A percentile compares a stretch with the other conserved stretches of the same genome.
Evolutionary conservation across 2,888 invertebrate species (phyloP).

Genomic region (Piscicola geometra): DNA sequence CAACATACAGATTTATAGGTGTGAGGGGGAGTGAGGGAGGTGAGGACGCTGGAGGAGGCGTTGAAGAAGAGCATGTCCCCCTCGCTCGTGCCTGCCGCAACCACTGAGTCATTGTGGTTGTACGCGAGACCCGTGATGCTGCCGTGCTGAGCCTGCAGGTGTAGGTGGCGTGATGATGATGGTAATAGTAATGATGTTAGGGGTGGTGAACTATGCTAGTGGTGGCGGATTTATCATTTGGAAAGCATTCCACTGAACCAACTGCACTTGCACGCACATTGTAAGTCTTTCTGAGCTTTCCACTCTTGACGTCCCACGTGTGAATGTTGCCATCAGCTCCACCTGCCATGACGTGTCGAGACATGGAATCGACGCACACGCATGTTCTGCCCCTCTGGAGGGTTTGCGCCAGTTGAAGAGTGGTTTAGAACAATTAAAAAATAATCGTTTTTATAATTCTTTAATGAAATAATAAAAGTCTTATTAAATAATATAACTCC

Average conservation of each 20-base stretch:
- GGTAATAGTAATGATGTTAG: no score
- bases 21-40: conserved; percentile 44
- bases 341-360: conserved; percentile 49
- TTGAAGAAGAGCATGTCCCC: conserved; percentile 55
- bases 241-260: no score
- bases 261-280: no score
- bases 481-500: no score
- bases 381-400: conserved; percentile 49
- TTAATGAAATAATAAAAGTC: no score
- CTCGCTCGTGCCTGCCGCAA: conserved; percentile 52
- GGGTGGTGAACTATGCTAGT: no score
- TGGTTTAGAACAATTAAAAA: no score
- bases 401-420: no score
- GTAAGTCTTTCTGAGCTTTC: conserved; percentile 50
- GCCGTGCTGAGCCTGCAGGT: conserved; percentile 52
- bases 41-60: conserved; percentile 51
- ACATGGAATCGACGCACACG: conserved; percentile 48
- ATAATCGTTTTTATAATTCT: no score
- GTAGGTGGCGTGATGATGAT: no score
- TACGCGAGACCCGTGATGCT: conserved; percentile 50
- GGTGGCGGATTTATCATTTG: no score
- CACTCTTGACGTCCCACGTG: conserved; percentile 51
- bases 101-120: conserved; percentile 52
- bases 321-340: conserved; percentile 48
- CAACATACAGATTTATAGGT: neutral